These are phyloP conservation scores for Spisula subtruncata DNA, from an alignment of 2,888 invertebrate species.

Conservation along the genomic window DNA sequence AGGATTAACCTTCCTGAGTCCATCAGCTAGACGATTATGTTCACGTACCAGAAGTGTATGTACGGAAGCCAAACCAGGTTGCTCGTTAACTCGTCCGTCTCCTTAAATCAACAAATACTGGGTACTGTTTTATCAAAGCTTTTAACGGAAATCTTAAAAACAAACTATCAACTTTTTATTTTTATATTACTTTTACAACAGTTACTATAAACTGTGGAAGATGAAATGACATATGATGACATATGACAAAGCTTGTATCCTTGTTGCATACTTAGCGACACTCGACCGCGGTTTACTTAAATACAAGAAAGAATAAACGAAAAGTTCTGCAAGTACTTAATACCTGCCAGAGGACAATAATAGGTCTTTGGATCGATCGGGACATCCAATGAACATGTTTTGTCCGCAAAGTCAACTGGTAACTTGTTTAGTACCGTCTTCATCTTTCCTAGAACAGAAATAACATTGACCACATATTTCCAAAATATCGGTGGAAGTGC, in stretches of 20 bases:
- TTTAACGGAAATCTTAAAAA: no score
- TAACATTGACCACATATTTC: no score
- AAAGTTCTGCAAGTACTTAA: neutral
- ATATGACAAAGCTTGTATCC: no score
- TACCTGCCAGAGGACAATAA: slow-evolving; percentile 36
- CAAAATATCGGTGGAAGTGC: no score
- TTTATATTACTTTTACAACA: no score
- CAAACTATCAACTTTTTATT: no score
- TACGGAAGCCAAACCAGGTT: neutral
- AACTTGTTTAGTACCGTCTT: slow-evolving; percentile 27
- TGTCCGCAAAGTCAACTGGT: neutral
- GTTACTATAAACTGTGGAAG: no score
- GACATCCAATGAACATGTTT: slow-evolving; percentile 6
- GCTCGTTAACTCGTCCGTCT: neutral
- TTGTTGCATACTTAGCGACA: no score
- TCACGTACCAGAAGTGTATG: neutral
- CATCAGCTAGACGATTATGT: slow-evolving; percentile 1
- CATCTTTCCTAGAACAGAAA: slow-evolving; percentile 4
- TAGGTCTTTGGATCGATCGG: neutral
- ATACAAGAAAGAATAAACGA: no score
- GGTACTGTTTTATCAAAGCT: no score
- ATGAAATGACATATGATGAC: no score
- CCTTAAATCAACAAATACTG: neutral
- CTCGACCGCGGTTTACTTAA: no score
- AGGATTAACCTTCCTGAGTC: neutral